Percentiles rank a stretch among this genome's conserved stretches.
Evolutionary conservation across 2,797 vertebrate genomes (phyloP).

Genomic region (Merluccius polli): DNA sequence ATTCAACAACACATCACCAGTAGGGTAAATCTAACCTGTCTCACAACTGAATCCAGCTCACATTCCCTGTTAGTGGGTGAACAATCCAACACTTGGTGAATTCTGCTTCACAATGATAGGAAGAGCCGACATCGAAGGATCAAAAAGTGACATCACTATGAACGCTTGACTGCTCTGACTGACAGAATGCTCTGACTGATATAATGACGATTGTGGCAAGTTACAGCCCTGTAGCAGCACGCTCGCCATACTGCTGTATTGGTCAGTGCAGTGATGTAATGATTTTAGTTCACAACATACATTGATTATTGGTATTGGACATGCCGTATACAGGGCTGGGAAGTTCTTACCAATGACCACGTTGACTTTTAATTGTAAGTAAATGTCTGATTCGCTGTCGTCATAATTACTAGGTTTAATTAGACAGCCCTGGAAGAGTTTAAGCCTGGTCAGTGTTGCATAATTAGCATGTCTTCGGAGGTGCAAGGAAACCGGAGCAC

Average conservation of each 20-base stretch:
- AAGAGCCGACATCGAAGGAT: no score
- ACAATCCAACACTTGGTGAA: no score
- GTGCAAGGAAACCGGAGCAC: background rate
- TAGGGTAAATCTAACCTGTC: no score
- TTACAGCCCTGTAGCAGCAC: background rate
- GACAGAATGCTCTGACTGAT: background rate
- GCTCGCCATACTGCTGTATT: background rate
- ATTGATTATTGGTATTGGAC: background rate
- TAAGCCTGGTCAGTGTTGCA: background rate
- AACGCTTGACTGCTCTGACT: no score
- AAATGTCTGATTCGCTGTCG: background rate
- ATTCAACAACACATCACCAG: background rate
- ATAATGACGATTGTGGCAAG: background rate
- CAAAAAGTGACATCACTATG: no score
- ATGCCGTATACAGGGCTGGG: background rate
- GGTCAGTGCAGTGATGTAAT: background rate
- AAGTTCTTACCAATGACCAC: no score
- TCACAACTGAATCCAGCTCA: no score
- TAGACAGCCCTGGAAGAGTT: background rate
- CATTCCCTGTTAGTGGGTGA: no score
- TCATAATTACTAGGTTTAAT: background rate
- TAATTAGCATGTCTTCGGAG: background rate
- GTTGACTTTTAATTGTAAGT: no score
- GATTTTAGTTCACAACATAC: background rate
- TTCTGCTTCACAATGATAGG: background rate